These are phyloP conservation scores for Tretioscincus oriximinensis DNA, from an alignment of 2,113 vertebrate genomes.

Conservation along the genomic window DNA sequence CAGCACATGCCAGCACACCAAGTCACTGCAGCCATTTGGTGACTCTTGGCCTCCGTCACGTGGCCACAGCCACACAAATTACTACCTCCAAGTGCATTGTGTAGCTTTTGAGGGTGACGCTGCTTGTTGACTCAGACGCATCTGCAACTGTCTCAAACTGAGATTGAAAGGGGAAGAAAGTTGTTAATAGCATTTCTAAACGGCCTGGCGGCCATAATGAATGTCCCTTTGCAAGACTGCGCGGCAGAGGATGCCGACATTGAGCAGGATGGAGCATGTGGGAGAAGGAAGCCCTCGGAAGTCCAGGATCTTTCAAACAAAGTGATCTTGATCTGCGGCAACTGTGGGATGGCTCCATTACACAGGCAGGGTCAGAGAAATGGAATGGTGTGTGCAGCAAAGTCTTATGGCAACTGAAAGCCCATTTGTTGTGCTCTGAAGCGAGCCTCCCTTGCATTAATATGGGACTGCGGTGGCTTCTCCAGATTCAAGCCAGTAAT, in stretches of 20 bases:
- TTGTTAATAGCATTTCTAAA: slow-evolving; percentile 28
- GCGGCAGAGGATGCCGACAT: neutral
- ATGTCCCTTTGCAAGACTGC: neutral
- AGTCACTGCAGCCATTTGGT: neutral
- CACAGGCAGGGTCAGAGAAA: neutral
- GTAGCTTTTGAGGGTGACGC: slow-evolving; percentile 91
- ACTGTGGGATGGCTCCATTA: neutral
- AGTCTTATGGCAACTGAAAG: slow-evolving; percentile 19
- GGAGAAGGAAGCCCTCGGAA: neutral
- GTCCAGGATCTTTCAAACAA: neutral
- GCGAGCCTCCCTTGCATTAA: slow-evolving; percentile 23
- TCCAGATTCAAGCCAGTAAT: slow-evolving; percentile 29
- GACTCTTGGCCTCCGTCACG: slow-evolving; percentile 23
- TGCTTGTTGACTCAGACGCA: slow-evolving; percentile 84
- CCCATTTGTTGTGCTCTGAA: neutral
- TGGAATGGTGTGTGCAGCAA: slow-evolving; percentile 8
- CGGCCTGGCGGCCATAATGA: neutral
- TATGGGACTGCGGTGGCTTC: slow-evolving; percentile 22
- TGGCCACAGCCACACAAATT: slow-evolving; percentile 15
- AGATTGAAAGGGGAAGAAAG: slow-evolving; percentile 54
- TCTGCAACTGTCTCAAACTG: slow-evolving; percentile 92
- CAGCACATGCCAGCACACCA: slow-evolving; percentile 16
- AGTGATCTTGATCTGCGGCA: neutral
- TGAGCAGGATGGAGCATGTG: neutral
- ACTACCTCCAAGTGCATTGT: slow-evolving; percentile 89